Evolutionary conservation across 2,797 vertebrate genomes (phyloP).

Genomic region (Bryconaethiops microstoma): DNA sequence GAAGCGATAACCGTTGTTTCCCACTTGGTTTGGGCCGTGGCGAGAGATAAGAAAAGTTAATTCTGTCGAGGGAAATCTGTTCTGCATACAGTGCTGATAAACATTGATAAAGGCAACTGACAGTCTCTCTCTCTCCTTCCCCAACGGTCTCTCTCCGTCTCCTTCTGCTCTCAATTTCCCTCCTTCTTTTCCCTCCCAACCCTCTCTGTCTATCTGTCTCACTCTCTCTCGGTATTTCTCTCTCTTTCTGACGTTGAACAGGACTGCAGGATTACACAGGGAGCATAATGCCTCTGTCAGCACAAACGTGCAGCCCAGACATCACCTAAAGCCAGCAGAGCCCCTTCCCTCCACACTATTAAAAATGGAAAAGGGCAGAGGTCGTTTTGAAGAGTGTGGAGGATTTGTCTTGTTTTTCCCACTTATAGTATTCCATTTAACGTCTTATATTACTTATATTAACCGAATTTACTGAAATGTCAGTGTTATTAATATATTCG

Average conservation of each 20-base stretch:
- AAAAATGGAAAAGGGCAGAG: background rate
- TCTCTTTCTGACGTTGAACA: background rate
- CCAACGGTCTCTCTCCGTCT: background rate
- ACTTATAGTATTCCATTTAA: no score
- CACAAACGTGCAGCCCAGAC: background rate
- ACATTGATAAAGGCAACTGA: conserved; percentile 22
- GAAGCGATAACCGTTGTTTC: background rate
- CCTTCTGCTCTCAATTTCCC: background rate
- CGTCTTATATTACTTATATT: no score
- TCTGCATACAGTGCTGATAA: conserved; percentile 30
- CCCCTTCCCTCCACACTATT: background rate
- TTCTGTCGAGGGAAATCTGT: conserved; percentile 9
- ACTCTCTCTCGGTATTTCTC: no score
- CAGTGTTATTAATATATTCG: no score
- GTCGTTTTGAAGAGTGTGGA: background rate
- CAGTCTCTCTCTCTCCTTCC: background rate
- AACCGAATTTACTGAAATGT: no score
- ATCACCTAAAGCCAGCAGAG: background rate
- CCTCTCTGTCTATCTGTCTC: background rate
- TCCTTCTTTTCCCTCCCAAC: background rate
- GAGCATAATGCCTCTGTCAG: background rate
- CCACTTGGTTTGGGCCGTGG: background rate
- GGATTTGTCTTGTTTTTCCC: no score
- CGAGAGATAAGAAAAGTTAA: conserved; percentile 18
- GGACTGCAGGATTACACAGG: background rate